A percentile compares a stretch with the other conserved stretches of the same genome.
Conservation (phyloP, 2,113 vertebrate genomes). For the Mastomys natalensis region DNA sequence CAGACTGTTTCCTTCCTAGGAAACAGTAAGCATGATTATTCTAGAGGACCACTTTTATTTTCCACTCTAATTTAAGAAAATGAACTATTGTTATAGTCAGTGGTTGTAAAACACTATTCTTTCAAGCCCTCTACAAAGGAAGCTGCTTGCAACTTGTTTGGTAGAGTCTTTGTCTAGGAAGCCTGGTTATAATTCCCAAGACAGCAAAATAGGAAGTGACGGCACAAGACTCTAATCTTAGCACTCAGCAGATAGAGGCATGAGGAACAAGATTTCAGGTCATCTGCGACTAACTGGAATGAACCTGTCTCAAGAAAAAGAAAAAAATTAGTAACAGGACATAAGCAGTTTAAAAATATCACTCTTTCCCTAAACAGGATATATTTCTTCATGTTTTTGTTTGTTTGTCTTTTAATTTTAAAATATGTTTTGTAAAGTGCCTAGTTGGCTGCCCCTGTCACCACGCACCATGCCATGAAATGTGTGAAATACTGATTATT, state of each 20-base stretch:
- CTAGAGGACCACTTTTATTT: not conserved
- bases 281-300: not conserved
- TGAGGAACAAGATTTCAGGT: not conserved
- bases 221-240: not conserved
- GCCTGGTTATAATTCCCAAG: not conserved
- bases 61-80: conserved; percentile 42
- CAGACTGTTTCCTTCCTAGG: not conserved
- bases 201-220: not conserved
- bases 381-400: not conserved
- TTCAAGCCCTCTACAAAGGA: not conserved
- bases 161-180: not conserved
- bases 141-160: not conserved
- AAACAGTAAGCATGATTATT: conserved; percentile 23
- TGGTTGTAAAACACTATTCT: not conserved
- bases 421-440: not conserved
- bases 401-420: not conserved
- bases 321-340: conserved; percentile 34
- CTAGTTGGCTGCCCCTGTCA: not conserved
- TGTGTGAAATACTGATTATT: not conserved
- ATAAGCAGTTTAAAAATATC: not conserved
- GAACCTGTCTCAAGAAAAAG: not conserved
- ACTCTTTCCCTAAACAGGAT: not conserved
- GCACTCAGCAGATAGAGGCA: not conserved
- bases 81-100: not conserved
- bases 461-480: not conserved